Conservation (phyloP, 2,888 invertebrate genomes). For the Xanthorhoe designata region DNA sequence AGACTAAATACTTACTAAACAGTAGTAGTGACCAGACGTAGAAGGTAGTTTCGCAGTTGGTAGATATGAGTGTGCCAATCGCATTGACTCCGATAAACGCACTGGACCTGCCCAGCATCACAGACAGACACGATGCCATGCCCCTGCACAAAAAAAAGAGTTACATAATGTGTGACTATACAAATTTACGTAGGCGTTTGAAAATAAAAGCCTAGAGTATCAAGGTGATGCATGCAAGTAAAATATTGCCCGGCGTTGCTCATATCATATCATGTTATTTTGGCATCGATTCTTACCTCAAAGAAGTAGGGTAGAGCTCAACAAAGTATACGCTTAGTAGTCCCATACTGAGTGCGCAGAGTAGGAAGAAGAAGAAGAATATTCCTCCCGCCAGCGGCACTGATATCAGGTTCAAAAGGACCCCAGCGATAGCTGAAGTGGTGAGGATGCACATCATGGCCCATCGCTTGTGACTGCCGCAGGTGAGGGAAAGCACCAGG, state of each 20-base stretch:
- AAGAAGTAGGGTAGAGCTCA: slow-evolving; percentile 77
- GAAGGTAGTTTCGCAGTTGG: slow-evolving; percentile 87
- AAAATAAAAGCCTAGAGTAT: neutral
- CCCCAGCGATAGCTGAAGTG: slow-evolving; percentile 62
- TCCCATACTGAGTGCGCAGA: slow-evolving; percentile 78
- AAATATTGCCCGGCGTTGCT: too few species aligned
- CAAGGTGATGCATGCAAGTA: too few species aligned
- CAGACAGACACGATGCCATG: slow-evolving; percentile 87
- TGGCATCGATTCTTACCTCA: slow-evolving; percentile 62
- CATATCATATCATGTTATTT: neutral
- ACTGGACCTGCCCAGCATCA: slow-evolving; percentile 87
- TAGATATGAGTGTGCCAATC: slow-evolving; percentile 87
- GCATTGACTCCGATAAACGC: slow-evolving; percentile 88
- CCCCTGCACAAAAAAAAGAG: slow-evolving; percentile 70
- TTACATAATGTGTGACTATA: neutral
- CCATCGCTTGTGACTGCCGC: slow-evolving; percentile 70
- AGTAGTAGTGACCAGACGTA: slow-evolving; percentile 84
- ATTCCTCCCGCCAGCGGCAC: slow-evolving; percentile 75
- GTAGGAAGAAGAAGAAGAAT: slow-evolving; percentile 78
- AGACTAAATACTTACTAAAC: slow-evolving; percentile 66
- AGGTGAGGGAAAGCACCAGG: slow-evolving; percentile 74
- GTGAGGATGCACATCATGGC: slow-evolving; percentile 72
- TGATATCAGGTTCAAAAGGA: slow-evolving; percentile 68
- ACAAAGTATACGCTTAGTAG: slow-evolving; percentile 80
- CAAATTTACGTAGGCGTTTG: slow-evolving; percentile 8